Base-by-base conservation (phyloP, 2,888 invertebrate species). In the Ormyrus pomaceus region DNA sequence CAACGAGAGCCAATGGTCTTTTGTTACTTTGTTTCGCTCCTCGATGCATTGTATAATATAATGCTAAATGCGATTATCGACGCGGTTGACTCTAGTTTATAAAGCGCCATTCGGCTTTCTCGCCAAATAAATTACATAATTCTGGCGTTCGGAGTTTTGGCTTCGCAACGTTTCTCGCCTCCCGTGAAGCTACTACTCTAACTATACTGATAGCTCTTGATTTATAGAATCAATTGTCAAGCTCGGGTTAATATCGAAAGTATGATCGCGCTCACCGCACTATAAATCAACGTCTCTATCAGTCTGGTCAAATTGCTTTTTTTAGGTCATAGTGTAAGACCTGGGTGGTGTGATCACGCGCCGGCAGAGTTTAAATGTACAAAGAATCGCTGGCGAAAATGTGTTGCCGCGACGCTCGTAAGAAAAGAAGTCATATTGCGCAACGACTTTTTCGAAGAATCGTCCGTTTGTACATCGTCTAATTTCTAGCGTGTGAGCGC, bases 161-260 rank as follows among this genome's bases (percentile, higher is more conserved):
- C 34, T 34, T 34, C 13, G 66, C 66, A 13, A 53, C 53, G 19
- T 45, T 9, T 46, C 68, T 68, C 55, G 45, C 68, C 34, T 58
- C 34, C 48, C 69, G 19, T 69, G 56, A 56, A 58, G 46, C 51
- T 55, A 45, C 58, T 13, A 69, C 58, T 58, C 58, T 56, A 58
- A 58, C 50, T 34, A 0, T 5, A 34, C 19, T 11, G 11, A 53
- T 9, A 34, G 11, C 6, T 9, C 48, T 50, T 61, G 59, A 75
- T 68, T 68, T 68, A 19, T 59, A 1, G 66, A 68, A 75, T 75
- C 75, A 68, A 75, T 71, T 71, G 71, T 71, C 10, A 34, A 59
- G 1, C 7, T 3, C 11, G 51, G 45, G 51, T 34, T 34, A 51
- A 51, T 56, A 59, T 46, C 13, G 75, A 75, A 75, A 66, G 75